Evolutionary conservation across 23 tunicate species (phyloP).

Genomic region (Phallusia fumigata): DNA sequence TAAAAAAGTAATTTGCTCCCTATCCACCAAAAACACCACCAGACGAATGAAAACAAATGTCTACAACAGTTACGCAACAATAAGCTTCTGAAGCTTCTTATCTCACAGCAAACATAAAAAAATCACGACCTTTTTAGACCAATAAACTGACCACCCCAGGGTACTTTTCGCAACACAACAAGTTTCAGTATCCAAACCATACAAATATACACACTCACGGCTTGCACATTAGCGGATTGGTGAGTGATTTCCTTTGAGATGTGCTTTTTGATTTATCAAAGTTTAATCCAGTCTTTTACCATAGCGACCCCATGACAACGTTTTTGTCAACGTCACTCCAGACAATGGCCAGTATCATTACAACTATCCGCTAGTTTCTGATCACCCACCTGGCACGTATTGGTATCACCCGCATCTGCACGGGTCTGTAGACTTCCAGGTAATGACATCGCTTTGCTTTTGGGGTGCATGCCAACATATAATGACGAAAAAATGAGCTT

Average conservation of each 20-base stretch:
- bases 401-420: not conserved
- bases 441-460: not conserved
- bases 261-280: not conserved
- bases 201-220: conserved; percentile 5
- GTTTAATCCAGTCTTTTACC: not conserved
- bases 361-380: not conserved
- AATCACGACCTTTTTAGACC: not conserved
- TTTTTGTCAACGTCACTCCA: not conserved
- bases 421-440: not conserved
- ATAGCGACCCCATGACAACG: not conserved
- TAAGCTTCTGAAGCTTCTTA: too few relatives aligned
- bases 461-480: too few relatives aligned
- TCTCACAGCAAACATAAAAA: too few relatives aligned
- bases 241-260: not conserved
- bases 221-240: not conserved
- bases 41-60: too few relatives aligned
- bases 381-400: not conserved
- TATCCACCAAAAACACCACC: too few relatives aligned
- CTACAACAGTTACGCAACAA: too few relatives aligned
- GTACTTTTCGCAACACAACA: not conserved
- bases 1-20: too few relatives aligned
- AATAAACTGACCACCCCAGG: not conserved
- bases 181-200: not conserved
- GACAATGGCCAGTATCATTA: not conserved
- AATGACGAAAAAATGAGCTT: not conserved